Percentiles rank a stretch among this genome's conserved stretches.
Conservation (phyloP, 2,888 invertebrate genomes). For the Lingula anatina region DNA sequence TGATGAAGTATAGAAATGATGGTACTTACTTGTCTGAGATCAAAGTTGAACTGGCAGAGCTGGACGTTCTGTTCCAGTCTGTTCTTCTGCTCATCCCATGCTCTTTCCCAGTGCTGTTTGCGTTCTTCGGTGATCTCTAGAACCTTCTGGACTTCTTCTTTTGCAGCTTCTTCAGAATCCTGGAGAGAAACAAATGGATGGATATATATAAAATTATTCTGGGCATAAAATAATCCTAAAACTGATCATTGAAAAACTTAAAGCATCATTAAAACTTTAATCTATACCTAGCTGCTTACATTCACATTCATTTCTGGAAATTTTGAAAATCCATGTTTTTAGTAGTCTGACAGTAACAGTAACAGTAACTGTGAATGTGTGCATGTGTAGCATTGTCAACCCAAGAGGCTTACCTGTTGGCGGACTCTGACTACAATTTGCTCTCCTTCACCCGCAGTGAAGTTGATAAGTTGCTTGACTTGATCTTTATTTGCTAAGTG, state of each 20-base stretch:
- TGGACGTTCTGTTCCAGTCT: conserved; percentile 63
- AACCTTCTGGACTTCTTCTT: conserved; percentile 67
- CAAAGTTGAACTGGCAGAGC: conserved; percentile 65
- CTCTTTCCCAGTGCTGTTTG: conserved; percentile 62
- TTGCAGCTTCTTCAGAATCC: conserved; percentile 65
- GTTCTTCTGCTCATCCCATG: conserved; percentile 61
- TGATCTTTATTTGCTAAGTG: conserved; percentile 64
- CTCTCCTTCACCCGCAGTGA: conserved; percentile 65
- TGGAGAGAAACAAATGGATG: conserved; percentile 15
- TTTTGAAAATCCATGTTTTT: too few relatives aligned
- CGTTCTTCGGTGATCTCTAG: conserved; percentile 61
- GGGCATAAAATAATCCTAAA: too few relatives aligned
- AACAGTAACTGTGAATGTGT: too few relatives aligned
- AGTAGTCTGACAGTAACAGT: too few relatives aligned
- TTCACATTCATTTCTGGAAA: too few relatives aligned
- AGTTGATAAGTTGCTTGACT: conserved; percentile 64
- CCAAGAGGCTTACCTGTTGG: conserved; percentile 62
- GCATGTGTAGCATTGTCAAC: too few relatives aligned
- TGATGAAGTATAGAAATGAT: too few relatives aligned
- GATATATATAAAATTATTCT: too few relatives aligned
- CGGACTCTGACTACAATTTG: conserved; percentile 65
- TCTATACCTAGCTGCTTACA: too few relatives aligned
- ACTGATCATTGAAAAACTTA: too few relatives aligned
- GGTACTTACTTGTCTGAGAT: conserved; percentile 55
- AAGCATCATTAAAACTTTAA: too few relatives aligned